A percentile compares a stretch with the other conserved stretches of the same genome.
phyloP scores from a whole-genome alignment of 2,797 vertebrate species.

The Chelon auratus region DNA sequence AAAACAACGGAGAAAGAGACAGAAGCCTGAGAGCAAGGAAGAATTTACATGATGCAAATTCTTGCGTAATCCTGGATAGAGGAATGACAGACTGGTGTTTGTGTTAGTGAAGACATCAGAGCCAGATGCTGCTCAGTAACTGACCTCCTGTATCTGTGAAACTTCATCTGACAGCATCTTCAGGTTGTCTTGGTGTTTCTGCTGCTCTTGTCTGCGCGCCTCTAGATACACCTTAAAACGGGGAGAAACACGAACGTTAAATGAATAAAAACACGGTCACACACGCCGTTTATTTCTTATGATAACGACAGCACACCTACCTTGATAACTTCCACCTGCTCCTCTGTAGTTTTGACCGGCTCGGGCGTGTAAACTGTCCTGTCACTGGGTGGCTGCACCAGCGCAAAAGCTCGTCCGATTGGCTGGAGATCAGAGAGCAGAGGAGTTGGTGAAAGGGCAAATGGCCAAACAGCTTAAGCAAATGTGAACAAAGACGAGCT shows the following conservation, averaged over 20 bases:
- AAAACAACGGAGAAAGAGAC: neutral
- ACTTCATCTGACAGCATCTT: slow-evolving; percentile 92
- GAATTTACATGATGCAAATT: slow-evolving; percentile 38
- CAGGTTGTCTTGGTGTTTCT: slow-evolving; percentile 86
- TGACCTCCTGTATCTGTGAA: slow-evolving; percentile 93
- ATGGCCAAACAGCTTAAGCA: slow-evolving; percentile 15
- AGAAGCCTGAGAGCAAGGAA: neutral
- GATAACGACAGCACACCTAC: slow-evolving; percentile 68
- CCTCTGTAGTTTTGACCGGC: slow-evolving; percentile 86
- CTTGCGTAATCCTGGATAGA: slow-evolving; percentile 3
- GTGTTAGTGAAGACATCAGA: neutral
- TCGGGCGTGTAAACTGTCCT: slow-evolving; percentile 83
- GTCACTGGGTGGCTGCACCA: slow-evolving; percentile 84
- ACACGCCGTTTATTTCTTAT: neutral
- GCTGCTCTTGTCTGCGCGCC: slow-evolving; percentile 85
- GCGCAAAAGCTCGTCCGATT: slow-evolving; percentile 88
- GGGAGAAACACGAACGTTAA: neutral
- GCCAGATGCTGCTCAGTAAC: slow-evolving; percentile 15
- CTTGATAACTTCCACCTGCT: slow-evolving; percentile 95
- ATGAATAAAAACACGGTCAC: neutral
- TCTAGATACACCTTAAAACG: slow-evolving; percentile 90
- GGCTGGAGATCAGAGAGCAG: slow-evolving; percentile 80
- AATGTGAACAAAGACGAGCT: slow-evolving; percentile 13
- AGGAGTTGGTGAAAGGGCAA: slow-evolving; percentile 19
- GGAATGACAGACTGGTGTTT: neutral